Evolutionary conservation across 2,797 vertebrate species (phyloP).

Genomic region (Sebastes nivosus): DNA sequence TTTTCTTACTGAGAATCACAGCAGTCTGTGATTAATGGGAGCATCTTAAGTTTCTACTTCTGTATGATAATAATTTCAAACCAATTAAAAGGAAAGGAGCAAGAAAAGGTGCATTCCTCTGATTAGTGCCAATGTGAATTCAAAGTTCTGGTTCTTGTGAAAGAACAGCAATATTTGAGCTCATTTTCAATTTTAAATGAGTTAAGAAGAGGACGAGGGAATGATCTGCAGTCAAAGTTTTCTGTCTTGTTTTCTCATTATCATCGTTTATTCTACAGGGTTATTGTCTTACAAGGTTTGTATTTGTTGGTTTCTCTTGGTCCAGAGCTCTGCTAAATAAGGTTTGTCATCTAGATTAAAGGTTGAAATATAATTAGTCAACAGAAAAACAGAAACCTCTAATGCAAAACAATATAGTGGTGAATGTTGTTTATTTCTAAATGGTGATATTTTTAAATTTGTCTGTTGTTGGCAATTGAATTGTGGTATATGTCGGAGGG

Average conservation of each 20-base stretch:
- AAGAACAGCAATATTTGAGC: not conserved
- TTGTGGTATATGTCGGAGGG: not conserved
- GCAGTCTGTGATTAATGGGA: not conserved
- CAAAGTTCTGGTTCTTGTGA: not conserved
- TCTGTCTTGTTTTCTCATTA: not conserved
- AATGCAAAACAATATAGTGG: not conserved
- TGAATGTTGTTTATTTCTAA: not conserved
- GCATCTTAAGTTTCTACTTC: conserved; percentile 11
- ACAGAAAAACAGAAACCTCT: not conserved
- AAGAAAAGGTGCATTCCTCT: not conserved
- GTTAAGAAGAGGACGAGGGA: not conserved
- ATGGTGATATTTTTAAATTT: not conserved
- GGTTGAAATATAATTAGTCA: not conserved
- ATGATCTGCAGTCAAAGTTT: not conserved
- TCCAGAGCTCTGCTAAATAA: not conserved
- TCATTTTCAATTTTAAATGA: not conserved
- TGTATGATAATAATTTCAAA: not conserved
- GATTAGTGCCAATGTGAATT: conserved; percentile 33
- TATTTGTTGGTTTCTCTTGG: not conserved
- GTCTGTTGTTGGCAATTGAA: not conserved
- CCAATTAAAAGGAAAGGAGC: not conserved
- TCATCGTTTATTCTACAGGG: not conserved
- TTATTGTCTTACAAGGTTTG: not conserved
- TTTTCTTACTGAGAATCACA: not conserved
- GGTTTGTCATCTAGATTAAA: not conserved